Conservation (phyloP, 2,888 invertebrate genomes). For the Thereva nobilitata region DNA sequence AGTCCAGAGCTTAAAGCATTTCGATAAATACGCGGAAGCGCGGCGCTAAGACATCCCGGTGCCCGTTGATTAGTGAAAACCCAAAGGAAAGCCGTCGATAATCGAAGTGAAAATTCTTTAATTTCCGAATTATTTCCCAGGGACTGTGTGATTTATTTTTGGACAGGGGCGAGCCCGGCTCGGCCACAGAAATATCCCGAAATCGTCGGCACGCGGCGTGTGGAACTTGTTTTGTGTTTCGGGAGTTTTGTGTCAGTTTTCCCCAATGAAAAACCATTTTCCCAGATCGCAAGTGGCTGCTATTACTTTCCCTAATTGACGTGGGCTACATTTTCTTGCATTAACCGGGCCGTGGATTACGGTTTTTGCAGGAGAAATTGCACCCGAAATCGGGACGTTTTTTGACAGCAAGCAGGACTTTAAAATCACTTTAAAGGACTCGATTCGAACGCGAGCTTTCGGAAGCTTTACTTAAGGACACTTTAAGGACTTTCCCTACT, state of each 20-base stretch:
- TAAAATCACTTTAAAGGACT: too few relatives aligned
- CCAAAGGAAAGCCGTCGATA: background rate
- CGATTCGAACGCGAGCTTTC: too few relatives aligned
- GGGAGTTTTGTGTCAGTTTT: slow-evolving; percentile 5
- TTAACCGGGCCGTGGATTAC: slow-evolving; percentile 41
- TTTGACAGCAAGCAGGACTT: too few relatives aligned
- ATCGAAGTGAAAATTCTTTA: slow-evolving; percentile 12
- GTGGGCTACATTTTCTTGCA: slow-evolving; percentile 27
- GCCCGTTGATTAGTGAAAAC: background rate
- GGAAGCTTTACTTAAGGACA: too few relatives aligned
- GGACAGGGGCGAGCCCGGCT: slow-evolving; percentile 26
- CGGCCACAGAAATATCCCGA: slow-evolving; percentile 21
- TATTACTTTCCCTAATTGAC: background rate
- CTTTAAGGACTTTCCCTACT: too few relatives aligned
- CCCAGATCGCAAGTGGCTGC: background rate
- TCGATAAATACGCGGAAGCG: slow-evolving; percentile 1
- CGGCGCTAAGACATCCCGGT: background rate
- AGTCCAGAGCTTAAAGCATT: background rate
- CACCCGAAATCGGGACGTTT: too few relatives aligned
- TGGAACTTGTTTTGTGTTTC: background rate
- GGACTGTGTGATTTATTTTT: slow-evolving; percentile 29
- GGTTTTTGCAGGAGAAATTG: slow-evolving; percentile 35
- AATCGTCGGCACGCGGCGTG: slow-evolving; percentile 18
- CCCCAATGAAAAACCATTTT: background rate
- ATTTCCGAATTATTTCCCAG: slow-evolving; percentile 27